Conservation (phyloP, 2,888 invertebrate genomes). For the Ormyrus labotus region DNA sequence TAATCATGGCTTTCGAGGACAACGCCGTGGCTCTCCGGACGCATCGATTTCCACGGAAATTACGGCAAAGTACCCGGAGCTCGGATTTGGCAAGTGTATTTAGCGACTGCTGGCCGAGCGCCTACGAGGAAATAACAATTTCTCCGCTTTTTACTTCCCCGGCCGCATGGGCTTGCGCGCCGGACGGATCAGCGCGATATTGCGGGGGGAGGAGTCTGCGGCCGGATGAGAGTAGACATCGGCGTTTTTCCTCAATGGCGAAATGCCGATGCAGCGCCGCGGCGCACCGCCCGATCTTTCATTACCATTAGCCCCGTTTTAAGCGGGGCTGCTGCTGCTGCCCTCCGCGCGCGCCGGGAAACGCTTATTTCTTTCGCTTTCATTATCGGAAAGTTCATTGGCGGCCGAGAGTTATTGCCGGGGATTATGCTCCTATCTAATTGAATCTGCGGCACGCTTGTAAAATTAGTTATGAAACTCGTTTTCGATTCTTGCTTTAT, state of each 20-base stretch:
- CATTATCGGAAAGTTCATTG: neutral
- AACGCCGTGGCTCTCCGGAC: conserved; percentile 11
- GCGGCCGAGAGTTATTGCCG: neutral
- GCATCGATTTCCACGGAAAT: conserved; percentile 52
- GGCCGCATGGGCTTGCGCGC: too few relatives aligned
- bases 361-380: conserved; percentile 7
- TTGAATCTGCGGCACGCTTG: neutral
- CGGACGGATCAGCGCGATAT: too few relatives aligned
- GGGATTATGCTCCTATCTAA: neutral
- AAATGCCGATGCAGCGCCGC: conserved; percentile 7
- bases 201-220: neutral
- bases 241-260: conserved; percentile 12
- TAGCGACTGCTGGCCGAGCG: conserved; percentile 41
- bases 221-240: conserved; percentile 2
- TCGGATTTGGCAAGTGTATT: conserved; percentile 43
- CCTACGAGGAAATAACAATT: conserved; percentile 44
- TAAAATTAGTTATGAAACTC: too few relatives aligned
- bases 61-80: conserved; percentile 35
- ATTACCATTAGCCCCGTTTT: conserved; percentile 30
- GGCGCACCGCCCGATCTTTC: conserved; percentile 14
- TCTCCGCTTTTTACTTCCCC: conserved; percentile 21
- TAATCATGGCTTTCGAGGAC: conserved; percentile 53
- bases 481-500: too few relatives aligned
- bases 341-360: neutral
- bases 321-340: neutral